Conservation (phyloP, 2,797 vertebrate species). For the Moxostoma hubbsi region DNA sequence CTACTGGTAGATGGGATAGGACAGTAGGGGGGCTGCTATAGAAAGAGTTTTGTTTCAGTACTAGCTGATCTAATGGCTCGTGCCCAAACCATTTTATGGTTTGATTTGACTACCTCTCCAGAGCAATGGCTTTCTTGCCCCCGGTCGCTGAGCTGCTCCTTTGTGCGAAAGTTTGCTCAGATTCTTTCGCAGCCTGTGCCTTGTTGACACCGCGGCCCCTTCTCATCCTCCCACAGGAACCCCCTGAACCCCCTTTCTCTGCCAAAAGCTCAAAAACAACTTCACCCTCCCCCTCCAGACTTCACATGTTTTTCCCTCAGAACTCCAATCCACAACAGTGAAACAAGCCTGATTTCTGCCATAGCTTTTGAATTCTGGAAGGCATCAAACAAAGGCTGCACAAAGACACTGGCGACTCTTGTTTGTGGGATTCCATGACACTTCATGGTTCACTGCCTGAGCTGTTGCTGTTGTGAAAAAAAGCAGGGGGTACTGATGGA, state of each 20-base stretch:
- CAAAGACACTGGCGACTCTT: constrained; percentile 56
- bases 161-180: constrained; percentile 75
- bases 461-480: constrained; percentile 57
- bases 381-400: constrained; percentile 59
- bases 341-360: constrained; percentile 50
- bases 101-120: constrained; percentile 73
- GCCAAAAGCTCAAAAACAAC: constrained; percentile 7
- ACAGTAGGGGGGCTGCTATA: constrained; percentile 48
- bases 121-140: constrained; percentile 68
- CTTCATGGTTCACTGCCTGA: constrained; percentile 68
- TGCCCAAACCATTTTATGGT: constrained; percentile 69
- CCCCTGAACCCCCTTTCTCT: constrained; percentile 19
- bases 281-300: constrained; percentile 31
- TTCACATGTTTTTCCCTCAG: constrained; percentile 39
- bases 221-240: constrained; percentile 53
- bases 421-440: constrained; percentile 65
- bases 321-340: constrained; percentile 49
- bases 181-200: constrained; percentile 68
- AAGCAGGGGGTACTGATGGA: constrained; percentile 49
- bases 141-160: constrained; percentile 64
- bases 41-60: constrained; percentile 77
- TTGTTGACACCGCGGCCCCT: constrained; percentile 71
- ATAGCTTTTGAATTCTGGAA: constrained; percentile 58
- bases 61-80: constrained; percentile 63
- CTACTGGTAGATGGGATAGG: constrained; percentile 43